Evolutionary conservation across 92 coral and sea anemone species (phyloP), one percentile per base, ranked within the genome.

Genomic region (Nematostella vectensis): DNA sequence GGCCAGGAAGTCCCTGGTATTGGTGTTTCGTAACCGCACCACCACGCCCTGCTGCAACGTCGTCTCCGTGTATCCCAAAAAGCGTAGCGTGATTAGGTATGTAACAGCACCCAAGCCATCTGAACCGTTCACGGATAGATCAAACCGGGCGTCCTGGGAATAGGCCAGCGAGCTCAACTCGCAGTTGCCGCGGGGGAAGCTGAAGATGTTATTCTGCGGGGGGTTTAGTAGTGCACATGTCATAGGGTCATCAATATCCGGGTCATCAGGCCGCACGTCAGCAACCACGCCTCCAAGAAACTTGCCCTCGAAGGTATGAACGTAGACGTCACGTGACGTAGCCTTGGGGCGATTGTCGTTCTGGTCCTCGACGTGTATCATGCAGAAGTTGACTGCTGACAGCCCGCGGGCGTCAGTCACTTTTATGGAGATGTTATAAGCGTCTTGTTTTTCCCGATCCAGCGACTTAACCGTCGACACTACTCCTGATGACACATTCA

Each of bases 311-410:
- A 69, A 74, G 42, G 74, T 56, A 70, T 81, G 81, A 38, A 93
- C 76, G 50, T 75, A 75, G 45, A 93, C 93, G 23, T 62, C 71
- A 31, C 91, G 96, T 47, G 82, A 29, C 12, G 83, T 83, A 13
- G 70, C 59, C 4, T 53, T 55, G 2, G 99, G 99, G 19, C 74
- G 69, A 33, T 93, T 93, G 63, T 93, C 99, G 54, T 93, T 93
- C 42, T 58, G 79, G 57, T 93, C 99, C 29, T 48, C 71, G 28
- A 93, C 83, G 13, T 49, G 62, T 18, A 93, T 70, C 47, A 51
- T 58, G 58, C 99, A 93, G 30, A 52, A 52, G 4, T 83, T 63
- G 27, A 78, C 54, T 4, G 99, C 83, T 16, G 82, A 66, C 18
- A 64, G 56, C 48, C 63, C 47, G 18, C 96, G 96, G 51, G 50